Base-by-base conservation (phyloP, 1,140 invertebrate genomes). In the Ectropis grisescens region DNA sequence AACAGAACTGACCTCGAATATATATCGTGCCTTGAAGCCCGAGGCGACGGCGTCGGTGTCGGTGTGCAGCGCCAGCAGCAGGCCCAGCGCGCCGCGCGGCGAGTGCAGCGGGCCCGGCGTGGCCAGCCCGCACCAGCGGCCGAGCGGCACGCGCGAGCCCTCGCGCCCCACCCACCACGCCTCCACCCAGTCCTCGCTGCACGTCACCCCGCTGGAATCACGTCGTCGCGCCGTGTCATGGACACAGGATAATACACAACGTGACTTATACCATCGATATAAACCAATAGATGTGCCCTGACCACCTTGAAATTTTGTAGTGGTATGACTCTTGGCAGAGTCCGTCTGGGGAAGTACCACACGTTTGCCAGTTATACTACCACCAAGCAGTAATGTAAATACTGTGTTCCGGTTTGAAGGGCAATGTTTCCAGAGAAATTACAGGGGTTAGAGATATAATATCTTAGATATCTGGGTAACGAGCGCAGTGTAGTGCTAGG, bases 181-280 rank as follows among this genome's bases (percentile, higher is more conserved):
- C 82, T 97, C 94, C 41, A 97, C 82, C 93, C 93, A 97, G 71
- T 97, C 95, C 68, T 96, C 93, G 72, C 90, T 90, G 75, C 95
- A 97, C 30, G 88, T 82, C n/a, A 86, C 79, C 16, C 85, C 75
- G 23, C 90, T 91, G 58, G 4, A 47, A 37, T 19, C n/a, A n/a
- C n/a, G n/a, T n/a, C n/a, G n/a, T 24, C 4, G 7, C 0, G n/a
- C 12, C 0, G 4, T 8, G 11, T 1, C 12, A 37, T 22, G 16
- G 15, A 13, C 1, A 26, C 13, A 4, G 8, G 10, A 37, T 11
- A 15, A 1, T 15, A 2, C n/a, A n/a, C n/a, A n/a, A n/a, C n/a
- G n/a, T n/a, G n/a, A n/a, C n/a, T n/a, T n/a, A n/a, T n/a, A n/a
- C n/a, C n/a, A n/a, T n/a, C n/a, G n/a, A n/a, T n/a, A n/a, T n/a